phyloP scores from a whole-genome alignment of 2,797 vertebrate species.

The Bradypodion pumilum region DNA sequence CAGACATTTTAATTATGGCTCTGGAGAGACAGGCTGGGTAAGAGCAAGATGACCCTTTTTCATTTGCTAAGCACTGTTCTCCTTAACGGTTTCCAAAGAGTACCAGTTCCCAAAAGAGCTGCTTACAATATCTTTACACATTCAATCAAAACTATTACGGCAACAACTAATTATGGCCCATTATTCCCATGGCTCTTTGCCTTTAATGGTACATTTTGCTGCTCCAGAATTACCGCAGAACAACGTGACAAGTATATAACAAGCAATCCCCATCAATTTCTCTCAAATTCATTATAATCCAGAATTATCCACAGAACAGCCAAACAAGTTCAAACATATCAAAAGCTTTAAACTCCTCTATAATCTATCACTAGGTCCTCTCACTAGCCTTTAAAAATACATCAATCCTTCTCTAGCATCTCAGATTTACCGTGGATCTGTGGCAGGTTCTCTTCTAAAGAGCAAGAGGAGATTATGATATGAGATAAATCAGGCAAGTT shows the following conservation, averaged over 20 bases:
- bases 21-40: neutral
- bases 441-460: neutral
- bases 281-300: conserved; percentile 51
- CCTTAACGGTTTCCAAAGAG: conserved; percentile 49
- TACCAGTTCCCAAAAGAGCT: conserved; percentile 6
- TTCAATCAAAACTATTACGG: conserved; percentile 71
- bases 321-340: conserved; percentile 30
- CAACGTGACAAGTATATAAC: conserved; percentile 47
- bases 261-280: conserved; percentile 61
- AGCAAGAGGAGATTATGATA: conserved; percentile 3
- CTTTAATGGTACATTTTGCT: conserved; percentile 58
- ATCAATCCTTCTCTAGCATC: accelerated
- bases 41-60: conserved; percentile 23
- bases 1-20: neutral
- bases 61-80: conserved; percentile 19
- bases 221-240: conserved; percentile 13
- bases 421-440: neutral
- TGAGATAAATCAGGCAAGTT: neutral
- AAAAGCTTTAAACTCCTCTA: conserved; percentile 42
- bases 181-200: conserved; percentile 62
- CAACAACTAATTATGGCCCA: conserved; percentile 67
- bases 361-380: conserved; percentile 6
- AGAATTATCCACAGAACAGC: conserved; percentile 52
- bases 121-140: conserved; percentile 43
- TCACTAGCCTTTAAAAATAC: conserved; percentile 10